These are phyloP conservation scores for Nemopilema nomurai DNA, from an alignment of 30 jellyfish, hydroid and myxozoan species.

Conservation along the genomic window DNA sequence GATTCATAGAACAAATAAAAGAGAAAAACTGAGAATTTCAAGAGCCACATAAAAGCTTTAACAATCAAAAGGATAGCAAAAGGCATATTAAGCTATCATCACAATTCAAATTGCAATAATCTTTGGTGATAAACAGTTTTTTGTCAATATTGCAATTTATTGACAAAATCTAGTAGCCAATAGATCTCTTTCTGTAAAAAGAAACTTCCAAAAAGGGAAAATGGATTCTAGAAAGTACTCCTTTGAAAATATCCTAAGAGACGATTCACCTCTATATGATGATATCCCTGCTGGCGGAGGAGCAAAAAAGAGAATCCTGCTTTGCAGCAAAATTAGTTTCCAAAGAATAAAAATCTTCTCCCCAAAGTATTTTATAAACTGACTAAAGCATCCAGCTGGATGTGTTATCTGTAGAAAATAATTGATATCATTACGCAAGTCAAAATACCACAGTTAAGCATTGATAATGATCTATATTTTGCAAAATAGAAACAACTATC, in stretches of 20 bases:
- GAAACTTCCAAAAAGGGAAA: not conserved
- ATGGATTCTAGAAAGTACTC: not conserved
- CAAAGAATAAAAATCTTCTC: conserved; percentile 88
- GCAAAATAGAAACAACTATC: too few species aligned
- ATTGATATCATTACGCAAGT: not conserved
- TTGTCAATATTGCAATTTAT: too few species aligned
- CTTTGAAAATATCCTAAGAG: too few species aligned
- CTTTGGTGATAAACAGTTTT: too few species aligned
- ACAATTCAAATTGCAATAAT: too few species aligned
- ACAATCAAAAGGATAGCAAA: too few species aligned
- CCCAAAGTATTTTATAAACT: conserved; percentile 79
- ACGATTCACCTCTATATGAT: conserved; percentile 89
- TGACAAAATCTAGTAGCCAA: too few species aligned
- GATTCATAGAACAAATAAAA: not conserved
- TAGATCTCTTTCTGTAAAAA: not conserved
- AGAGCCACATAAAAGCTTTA: too few species aligned
- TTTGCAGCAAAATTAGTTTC: conserved; percentile 89
- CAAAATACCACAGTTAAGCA: too few species aligned
- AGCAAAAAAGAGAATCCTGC: conserved; percentile 82
- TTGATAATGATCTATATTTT: not conserved
- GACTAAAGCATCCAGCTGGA: conserved; percentile 98
- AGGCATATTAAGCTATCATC: not conserved
- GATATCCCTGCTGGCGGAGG: conserved; percentile 99
- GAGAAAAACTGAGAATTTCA: too few species aligned
- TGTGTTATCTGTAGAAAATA: conserved; percentile 80